Percentiles rank a stretch among this genome's conserved stretches.
Conservation (phyloP, 2,797 vertebrate species). For the Lagocephalus sceleratus region DNA sequence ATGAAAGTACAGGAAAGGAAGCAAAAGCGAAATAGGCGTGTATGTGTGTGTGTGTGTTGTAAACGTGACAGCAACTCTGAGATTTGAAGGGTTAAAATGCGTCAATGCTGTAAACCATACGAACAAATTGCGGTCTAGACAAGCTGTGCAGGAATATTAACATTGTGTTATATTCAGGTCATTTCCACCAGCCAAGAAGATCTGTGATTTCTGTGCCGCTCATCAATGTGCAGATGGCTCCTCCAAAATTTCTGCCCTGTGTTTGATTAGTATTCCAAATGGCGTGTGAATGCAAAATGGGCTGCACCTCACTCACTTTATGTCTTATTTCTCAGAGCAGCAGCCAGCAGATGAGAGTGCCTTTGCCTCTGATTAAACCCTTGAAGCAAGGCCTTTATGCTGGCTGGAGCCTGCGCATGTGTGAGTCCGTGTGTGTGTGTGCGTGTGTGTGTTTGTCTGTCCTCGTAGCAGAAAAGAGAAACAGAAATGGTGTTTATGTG, state of each 20-base stretch:
- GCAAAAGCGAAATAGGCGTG: too few species aligned
- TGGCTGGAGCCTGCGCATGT: constrained; percentile 21
- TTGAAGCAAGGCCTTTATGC: constrained; percentile 49
- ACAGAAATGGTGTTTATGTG: neutral
- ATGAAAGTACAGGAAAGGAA: too few species aligned
- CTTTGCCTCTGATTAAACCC: constrained; percentile 58
- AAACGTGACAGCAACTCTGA: too few species aligned
- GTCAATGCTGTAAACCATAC: too few species aligned
- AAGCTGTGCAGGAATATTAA: constrained; percentile 12
- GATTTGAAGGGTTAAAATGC: too few species aligned
- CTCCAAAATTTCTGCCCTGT: constrained; percentile 31
- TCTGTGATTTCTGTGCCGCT: constrained; percentile 35
- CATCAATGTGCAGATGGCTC: constrained; percentile 58
- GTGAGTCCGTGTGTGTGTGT: constrained; percentile 5
- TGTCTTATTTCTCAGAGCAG: constrained; percentile 35
- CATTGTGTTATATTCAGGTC: constrained; percentile 33
- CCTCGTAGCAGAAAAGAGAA: neutral
- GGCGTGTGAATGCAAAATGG: constrained; percentile 53
- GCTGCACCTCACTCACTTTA: constrained; percentile 23
- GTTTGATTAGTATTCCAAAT: constrained; percentile 52
- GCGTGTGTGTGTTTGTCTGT: constrained; percentile 5
- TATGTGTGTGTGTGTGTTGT: too few species aligned
- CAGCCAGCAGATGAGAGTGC: constrained; percentile 38
- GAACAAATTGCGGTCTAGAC: too few species aligned
- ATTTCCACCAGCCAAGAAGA: constrained; percentile 17